A percentile compares a stretch with the other conserved stretches of the same genome.
Evolutionary conservation across 2,113 vertebrate species (phyloP).

Genomic region (Myxocyprinus asiaticus): DNA sequence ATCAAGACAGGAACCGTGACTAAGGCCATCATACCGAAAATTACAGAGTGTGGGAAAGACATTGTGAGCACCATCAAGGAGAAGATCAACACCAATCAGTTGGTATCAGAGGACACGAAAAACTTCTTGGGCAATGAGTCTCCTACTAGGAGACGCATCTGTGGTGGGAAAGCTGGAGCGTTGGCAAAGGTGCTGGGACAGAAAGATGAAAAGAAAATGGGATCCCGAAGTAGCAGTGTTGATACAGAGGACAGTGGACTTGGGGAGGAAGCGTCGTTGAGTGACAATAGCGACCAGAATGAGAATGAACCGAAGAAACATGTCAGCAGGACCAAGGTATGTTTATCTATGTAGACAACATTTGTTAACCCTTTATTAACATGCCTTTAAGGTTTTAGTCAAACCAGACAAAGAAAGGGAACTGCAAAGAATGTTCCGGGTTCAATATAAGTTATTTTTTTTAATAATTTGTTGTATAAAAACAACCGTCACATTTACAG

Average conservation of each 20-base stretch:
- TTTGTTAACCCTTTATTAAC: too few relatives aligned
- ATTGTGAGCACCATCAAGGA: constrained; percentile 64
- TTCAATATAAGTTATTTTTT: too few relatives aligned
- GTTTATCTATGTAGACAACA: not conserved
- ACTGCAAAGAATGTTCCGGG: too few relatives aligned
- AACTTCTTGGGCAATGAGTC: constrained; percentile 70
- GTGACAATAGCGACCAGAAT: constrained; percentile 59
- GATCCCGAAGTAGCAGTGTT: constrained; percentile 68
- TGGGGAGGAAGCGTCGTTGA: constrained; percentile 67
- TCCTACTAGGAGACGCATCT: constrained; percentile 69
- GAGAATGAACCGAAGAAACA: constrained; percentile 47
- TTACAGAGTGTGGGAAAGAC: constrained; percentile 61
- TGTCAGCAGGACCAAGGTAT: constrained; percentile 68
- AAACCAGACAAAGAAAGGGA: too few relatives aligned
- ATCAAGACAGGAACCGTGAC: constrained; percentile 62
- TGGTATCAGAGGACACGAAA: constrained; percentile 59
- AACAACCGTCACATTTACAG: too few relatives aligned
- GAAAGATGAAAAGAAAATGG: constrained; percentile 61
- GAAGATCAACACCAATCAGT: constrained; percentile 66
- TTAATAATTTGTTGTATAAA: too few relatives aligned
- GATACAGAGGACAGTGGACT: constrained; percentile 75
- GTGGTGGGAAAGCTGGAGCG: constrained; percentile 27
- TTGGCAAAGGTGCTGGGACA: constrained; percentile 32
- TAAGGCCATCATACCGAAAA: constrained; percentile 62
- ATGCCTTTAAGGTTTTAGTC: too few relatives aligned